Percentiles rank a stretch among this genome's conserved stretches.
phyloP scores from a whole-genome alignment of 2,888 invertebrate genomes.

The Hipparchia sbordonii region DNA sequence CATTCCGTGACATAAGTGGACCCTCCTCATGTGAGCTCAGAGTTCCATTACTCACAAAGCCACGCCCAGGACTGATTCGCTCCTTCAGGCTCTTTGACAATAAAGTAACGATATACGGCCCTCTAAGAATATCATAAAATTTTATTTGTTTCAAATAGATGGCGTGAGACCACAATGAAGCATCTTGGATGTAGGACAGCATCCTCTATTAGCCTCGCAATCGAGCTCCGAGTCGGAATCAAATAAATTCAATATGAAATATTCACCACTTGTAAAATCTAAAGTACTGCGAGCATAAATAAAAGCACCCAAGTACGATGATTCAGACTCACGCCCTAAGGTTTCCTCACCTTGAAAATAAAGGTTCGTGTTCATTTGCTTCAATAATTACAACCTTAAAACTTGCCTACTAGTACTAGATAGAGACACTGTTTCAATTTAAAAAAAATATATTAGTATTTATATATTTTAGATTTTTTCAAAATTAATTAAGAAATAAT shows the following conservation, averaged over 20 bases:
- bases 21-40: conserved; percentile 78
- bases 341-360: too few species aligned
- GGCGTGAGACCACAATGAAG: neutral
- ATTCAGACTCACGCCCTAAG: too few species aligned
- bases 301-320: neutral
- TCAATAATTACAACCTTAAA: too few species aligned
- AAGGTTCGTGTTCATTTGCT: too few species aligned
- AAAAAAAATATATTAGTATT: too few species aligned
- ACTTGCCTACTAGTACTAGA: too few species aligned
- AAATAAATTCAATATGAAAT: neutral
- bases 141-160: conserved; percentile 13
- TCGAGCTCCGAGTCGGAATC: neutral
- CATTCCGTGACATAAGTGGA: conserved; percentile 79
- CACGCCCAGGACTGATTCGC: conserved; percentile 76
- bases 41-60: conserved; percentile 78
- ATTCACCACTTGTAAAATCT: neutral
- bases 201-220: neutral
- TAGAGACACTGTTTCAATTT: too few species aligned
- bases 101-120: conserved; percentile 46
- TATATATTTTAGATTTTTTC: too few species aligned
- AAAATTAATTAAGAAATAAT: too few species aligned
- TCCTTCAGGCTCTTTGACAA: conserved; percentile 59
- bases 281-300: neutral
- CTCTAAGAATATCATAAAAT: conserved; percentile 31
- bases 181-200: neutral